These are phyloP conservation scores for Peromyscus nudipes DNA, from an alignment of 2,797 vertebrate species.

Conservation along the genomic window DNA sequence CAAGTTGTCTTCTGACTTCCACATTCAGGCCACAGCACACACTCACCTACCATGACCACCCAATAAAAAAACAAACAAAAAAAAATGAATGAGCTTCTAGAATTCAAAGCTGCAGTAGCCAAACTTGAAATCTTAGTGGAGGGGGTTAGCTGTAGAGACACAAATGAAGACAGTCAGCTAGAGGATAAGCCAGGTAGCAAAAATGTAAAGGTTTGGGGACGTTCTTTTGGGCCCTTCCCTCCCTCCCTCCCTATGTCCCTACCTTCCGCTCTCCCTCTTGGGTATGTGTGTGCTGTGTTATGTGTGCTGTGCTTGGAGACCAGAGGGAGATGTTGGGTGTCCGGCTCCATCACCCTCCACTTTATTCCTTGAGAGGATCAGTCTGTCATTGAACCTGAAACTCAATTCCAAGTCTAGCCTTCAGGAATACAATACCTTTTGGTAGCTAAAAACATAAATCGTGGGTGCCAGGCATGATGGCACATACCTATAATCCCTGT, in stretches of 20 bases:
- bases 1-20: background rate
- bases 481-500: background rate
- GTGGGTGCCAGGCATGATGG: background rate
- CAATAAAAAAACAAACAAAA: background rate
- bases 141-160: background rate
- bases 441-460: background rate
- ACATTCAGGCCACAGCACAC: too few relatives aligned
- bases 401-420: background rate
- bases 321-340: background rate
- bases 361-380: background rate
- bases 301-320: background rate
- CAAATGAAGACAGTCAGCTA: background rate
- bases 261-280: background rate
- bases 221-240: background rate
- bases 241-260: too few relatives aligned
- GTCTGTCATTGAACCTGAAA: background rate
- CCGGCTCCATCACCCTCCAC: background rate
- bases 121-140: background rate
- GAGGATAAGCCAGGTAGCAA: background rate
- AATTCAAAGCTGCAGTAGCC: constrained; percentile 6
- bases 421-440: background rate
- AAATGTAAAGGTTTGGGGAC: background rate
- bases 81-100: background rate
- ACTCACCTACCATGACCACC: background rate
- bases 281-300: background rate